Evolutionary conservation across 2,888 invertebrate species (phyloP).

Genomic region (Lymantria monacha): DNA sequence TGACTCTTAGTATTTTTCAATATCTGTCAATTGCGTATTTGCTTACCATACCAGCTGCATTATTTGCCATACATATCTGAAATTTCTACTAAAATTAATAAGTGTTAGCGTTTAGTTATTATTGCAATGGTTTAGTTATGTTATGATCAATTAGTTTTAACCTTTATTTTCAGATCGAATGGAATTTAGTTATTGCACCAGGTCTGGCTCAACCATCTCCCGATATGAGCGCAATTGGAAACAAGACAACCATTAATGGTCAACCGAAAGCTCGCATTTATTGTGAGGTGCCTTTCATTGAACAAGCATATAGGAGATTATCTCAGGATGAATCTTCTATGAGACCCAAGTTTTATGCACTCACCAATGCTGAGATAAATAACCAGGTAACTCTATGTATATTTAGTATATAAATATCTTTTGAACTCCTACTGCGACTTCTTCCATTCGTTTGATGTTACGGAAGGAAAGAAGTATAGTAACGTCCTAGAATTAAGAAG

Average conservation of each 20-base stretch:
- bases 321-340: conserved; percentile 85
- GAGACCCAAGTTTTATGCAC: conserved; percentile 95
- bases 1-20: no score
- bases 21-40: no score
- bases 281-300: conserved; percentile 72
- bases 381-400: conserved; percentile 63
- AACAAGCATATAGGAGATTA: conserved; percentile 64
- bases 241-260: conserved; percentile 54
- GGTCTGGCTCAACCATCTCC: conserved; percentile 63
- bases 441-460: no score
- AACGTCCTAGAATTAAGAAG: no score
- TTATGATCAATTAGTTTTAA: no score
- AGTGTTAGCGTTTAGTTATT: no score
- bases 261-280: conserved; percentile 69
- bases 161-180: conserved; percentile 60
- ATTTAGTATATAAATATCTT: neutral
- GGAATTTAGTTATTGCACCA: conserved; percentile 75
- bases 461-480: no score
- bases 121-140: no score
- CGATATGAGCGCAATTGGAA: conserved; percentile 47
- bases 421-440: no score
- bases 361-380: conserved; percentile 89
- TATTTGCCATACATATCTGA: no score
- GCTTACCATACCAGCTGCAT: no score
- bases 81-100: no score